A percentile compares a stretch with the other conserved stretches of the same genome.
phyloP scores from a whole-genome alignment of 2,888 invertebrate species.

The Alcis repandata region DNA sequence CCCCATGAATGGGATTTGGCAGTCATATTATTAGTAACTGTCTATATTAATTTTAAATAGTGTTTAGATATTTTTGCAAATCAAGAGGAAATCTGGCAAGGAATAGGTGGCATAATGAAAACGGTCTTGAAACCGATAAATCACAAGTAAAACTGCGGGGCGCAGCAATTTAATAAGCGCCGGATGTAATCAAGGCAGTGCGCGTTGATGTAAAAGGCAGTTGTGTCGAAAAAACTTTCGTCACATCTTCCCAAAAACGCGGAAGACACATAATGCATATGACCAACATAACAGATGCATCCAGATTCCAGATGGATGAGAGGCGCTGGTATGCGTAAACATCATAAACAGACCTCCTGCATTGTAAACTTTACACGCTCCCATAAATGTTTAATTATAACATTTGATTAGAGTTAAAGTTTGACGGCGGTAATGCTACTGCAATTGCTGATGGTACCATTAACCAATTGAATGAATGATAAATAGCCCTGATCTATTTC shows the following conservation, averaged over 20 bases:
- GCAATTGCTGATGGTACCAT: slow-evolving; percentile 16
- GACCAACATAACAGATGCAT: slow-evolving; percentile 41
- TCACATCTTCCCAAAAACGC: slow-evolving; percentile 35
- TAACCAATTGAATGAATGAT: slow-evolving; percentile 15
- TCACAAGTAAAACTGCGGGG: too few species aligned
- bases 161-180: too few species aligned
- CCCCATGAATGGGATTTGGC: neutral
- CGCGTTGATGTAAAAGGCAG: neutral
- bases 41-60: too few species aligned
- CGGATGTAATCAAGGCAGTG: slow-evolving; percentile 3
- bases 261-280: slow-evolving; percentile 37
- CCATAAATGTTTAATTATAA: slow-evolving; percentile 38
- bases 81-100: too few species aligned
- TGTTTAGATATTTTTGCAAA: too few species aligned
- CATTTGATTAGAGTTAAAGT: slow-evolving; percentile 31
- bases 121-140: too few species aligned
- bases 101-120: too few species aligned
- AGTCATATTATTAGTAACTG: neutral
- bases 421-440: slow-evolving; percentile 9
- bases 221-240: slow-evolving; percentile 32
- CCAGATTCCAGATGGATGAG: slow-evolving; percentile 40
- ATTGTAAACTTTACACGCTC: slow-evolving; percentile 27
- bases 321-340: slow-evolving; percentile 46
- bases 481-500: neutral
- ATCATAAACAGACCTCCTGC: slow-evolving; percentile 42